Evolutionary conservation across 1,140 invertebrate species (phyloP), one percentile per base, ranked within the genome.

Genomic region (Bombus turneri): DNA sequence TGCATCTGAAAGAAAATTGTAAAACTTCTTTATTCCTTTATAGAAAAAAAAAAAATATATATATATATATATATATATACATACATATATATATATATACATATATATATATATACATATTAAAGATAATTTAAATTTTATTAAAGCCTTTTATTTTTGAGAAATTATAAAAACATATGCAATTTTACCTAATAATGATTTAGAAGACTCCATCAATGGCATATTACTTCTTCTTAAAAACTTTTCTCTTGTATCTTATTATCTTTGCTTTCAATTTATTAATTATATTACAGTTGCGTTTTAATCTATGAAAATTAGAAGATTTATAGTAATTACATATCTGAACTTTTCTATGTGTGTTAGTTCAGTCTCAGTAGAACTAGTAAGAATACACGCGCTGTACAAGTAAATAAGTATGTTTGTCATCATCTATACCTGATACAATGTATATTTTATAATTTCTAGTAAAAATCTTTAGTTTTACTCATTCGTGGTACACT

Each of bases 1-100:
- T 88, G 96, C 96, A 81, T 90, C 94, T 94, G 47, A 78, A 78
- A 66, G 22, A 75, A n/a, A 71, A 28, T 5, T 53, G 3, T 34
- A 22, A 81, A 69, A 68, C 18, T n/a, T 37, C 2, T 47, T 53
- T 53, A 53, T 22, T 22, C 43, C 4, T 47, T 22, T 25, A 12
- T 1, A 18, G 9, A 43, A 31, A 43, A 31, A 12, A 10, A 34
- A 25, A 12, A 10, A 34, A 25, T 47, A 47, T 10, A 25, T 31
- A 37, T 2, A 37, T 37, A 37, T 37, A n/a, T n/a, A n/a, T n/a
- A n/a, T n/a, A n/a, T n/a, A n/a, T n/a, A n/a, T n/a, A n/a, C n/a
- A n/a, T n/a, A n/a, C 25, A 37, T 3, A 37, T 37, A 37, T 37
- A 25, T 31, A 25, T 47, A 47, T 31, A 37, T 3, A 37, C 3